Evolutionary conservation across 1,140 invertebrate genomes (phyloP), one percentile per base, ranked within the genome.

Genomic region (Tetragnatha versicolor): DNA sequence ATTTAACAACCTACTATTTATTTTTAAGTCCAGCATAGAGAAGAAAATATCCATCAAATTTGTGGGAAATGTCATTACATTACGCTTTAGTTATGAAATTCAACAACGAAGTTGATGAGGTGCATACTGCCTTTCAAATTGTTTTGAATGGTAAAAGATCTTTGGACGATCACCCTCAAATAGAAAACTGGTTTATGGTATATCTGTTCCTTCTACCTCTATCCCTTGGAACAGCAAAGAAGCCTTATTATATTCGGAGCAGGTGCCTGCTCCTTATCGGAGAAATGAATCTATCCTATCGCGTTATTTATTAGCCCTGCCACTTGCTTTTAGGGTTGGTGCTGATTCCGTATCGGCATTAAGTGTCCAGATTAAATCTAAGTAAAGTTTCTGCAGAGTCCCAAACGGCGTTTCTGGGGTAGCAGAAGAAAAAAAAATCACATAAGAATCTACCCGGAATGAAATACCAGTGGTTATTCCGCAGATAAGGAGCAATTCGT

Each of bases 281-380:
- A 10, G 9, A 70, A 70, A 70, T 55, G 49, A 33, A 70, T 70
- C 51, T 70, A 12, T 29, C 68, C 68, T 55, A 70, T 70, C 68
- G 39, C 49, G 51, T 70, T 70, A 70, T 70, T 70, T 70, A 70
- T 70, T 70, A 55, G 49, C 47, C 33, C 5, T 70, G 47, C 33
- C 68, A 53, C 47, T 29, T 20, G 68, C 49, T 53, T 70, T 70
- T 70, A 70, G 51, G 33, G 68, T 55, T 70, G 33, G 25, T 25
- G 31, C 22, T 37, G 68, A 35, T 70, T 70, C 39, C 39, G 51
- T 70, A 70, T 70, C 68, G 68, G 33, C 49, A 70, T 35, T 53
- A 55, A 55, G 68, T 29, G 39, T 49, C 9, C 20, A 68, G 63
- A 68, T 68, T 68, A 68, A 49, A 68, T 68, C 63, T 47, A 42